Conservation (phyloP, 37 sponge, comb jelly and placozoan genomes). For the Beroe forskalii region DNA sequence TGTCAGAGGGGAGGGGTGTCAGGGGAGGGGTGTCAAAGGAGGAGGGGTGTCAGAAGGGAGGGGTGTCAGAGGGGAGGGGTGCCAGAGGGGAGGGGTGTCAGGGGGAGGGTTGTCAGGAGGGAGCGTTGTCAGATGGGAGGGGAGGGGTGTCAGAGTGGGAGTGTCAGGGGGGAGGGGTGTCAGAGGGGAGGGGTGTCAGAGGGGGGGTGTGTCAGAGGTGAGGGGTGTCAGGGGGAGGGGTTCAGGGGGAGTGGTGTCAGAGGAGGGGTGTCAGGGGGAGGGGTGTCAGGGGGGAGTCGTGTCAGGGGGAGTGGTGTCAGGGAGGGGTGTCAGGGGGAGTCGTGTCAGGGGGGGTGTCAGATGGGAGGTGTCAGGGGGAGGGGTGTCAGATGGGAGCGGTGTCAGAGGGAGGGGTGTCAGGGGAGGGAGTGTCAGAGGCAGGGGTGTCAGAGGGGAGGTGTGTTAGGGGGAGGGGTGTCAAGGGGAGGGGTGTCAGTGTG, state of each 20-base stretch:
- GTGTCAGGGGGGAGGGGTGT: no score
- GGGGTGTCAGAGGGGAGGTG: neutral
- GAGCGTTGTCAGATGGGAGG: neutral
- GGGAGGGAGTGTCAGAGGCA: neutral
- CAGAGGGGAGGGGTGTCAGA: no score
- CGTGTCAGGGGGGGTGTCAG: neutral
- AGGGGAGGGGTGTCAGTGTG: neutral
- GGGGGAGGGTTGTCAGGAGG: neutral
- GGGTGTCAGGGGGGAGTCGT: neutral
- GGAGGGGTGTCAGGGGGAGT: constrained; percentile 1
- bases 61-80: no score
- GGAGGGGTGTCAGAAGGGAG: no score
- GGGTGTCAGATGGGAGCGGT: neutral
- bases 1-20: no score
- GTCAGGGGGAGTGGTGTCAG: neutral
- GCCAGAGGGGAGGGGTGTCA: no score
- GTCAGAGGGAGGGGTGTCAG: neutral
- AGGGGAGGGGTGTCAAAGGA: no score
- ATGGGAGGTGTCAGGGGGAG: neutral
- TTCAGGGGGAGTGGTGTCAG: neutral
- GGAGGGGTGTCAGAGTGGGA: neutral
- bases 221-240: neutral
- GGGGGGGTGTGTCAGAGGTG: constrained; percentile 2
- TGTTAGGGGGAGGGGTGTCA: neutral
- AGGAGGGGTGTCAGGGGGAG: neutral